These are phyloP conservation scores for Smittia sp. DNA, from an alignment of 2,888 invertebrate species.

Conservation along the genomic window DNA sequence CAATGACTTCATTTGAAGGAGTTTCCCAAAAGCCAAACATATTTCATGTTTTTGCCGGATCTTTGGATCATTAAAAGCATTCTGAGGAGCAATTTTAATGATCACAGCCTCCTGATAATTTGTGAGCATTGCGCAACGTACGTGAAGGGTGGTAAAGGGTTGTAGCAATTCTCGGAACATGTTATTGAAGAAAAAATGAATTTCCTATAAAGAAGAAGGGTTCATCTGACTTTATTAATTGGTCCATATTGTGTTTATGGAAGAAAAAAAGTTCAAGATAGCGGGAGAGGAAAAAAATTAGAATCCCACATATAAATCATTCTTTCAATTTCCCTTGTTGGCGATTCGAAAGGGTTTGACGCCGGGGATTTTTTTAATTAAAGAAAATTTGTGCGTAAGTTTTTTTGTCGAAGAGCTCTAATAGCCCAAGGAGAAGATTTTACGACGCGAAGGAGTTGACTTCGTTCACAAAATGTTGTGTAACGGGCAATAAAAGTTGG, in stretches of 20 bases:
- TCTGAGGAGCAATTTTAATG: constrained; percentile 27
- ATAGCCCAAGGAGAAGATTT: background rate
- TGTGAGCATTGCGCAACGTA: background rate
- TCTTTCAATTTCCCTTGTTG: constrained; percentile 32
- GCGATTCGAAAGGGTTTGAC: constrained; percentile 1
- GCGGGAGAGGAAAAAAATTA: background rate
- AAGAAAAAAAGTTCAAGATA: constrained; percentile 9
- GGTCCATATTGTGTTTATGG: constrained; percentile 36
- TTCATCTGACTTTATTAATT: constrained; percentile 31
- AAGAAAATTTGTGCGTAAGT: constrained; percentile 34
- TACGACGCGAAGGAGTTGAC: constrained; percentile 8
- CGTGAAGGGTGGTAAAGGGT: constrained; percentile 12
- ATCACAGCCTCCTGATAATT: constrained; percentile 21
- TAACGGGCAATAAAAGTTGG: background rate
- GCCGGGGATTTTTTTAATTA: constrained; percentile 31
- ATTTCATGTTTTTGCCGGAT: constrained; percentile 19
- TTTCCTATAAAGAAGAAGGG: no score
- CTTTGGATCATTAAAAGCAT: constrained; percentile 30
- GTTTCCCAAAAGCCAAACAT: background rate
- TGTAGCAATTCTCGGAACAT: background rate
- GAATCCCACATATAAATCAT: constrained; percentile 36
- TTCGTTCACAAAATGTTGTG: background rate
- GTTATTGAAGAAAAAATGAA: constrained; percentile 21
- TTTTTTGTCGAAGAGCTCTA: background rate
- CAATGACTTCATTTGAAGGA: background rate